Conservation (phyloP, 2,888 invertebrate species). For the Plemyria rubiginata region DNA sequence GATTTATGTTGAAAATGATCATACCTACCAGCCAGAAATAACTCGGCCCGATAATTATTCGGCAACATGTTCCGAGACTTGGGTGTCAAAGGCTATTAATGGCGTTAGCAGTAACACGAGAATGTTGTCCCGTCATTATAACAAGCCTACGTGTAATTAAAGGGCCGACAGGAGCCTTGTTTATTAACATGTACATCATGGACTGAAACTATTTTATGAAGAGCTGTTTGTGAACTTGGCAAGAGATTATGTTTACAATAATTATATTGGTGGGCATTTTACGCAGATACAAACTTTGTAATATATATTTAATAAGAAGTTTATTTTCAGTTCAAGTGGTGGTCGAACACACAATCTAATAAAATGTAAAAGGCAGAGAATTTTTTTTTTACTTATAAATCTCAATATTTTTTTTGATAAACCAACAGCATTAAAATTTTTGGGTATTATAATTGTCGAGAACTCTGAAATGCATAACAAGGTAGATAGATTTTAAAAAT, state of each 20-base stretch:
- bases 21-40: conserved; percentile 14
- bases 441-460: too few relatives aligned
- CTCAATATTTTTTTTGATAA: too few relatives aligned
- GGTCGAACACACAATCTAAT: too few relatives aligned
- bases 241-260: background rate
- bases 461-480: too few relatives aligned
- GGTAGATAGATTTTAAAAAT: too few relatives aligned
- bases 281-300: too few relatives aligned
- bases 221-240: conserved; percentile 4
- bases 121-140: conserved; percentile 38
- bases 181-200: conserved; percentile 31
- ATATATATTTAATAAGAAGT: too few relatives aligned
- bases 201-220: conserved; percentile 11
- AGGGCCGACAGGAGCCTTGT: conserved; percentile 29
- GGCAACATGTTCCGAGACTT: conserved; percentile 30
- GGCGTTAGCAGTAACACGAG: conserved; percentile 29
- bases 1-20: background rate
- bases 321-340: too few relatives aligned
- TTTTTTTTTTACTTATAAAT: too few relatives aligned
- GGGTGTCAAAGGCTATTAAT: conserved; percentile 40
- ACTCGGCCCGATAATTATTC: conserved; percentile 26
- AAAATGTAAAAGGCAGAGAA: too few relatives aligned
- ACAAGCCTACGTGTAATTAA: conserved; percentile 39
- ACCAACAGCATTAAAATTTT: too few relatives aligned
- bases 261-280: too few relatives aligned